Conservation (phyloP, 2,113 vertebrate species). For the Grantiella picta region DNA sequence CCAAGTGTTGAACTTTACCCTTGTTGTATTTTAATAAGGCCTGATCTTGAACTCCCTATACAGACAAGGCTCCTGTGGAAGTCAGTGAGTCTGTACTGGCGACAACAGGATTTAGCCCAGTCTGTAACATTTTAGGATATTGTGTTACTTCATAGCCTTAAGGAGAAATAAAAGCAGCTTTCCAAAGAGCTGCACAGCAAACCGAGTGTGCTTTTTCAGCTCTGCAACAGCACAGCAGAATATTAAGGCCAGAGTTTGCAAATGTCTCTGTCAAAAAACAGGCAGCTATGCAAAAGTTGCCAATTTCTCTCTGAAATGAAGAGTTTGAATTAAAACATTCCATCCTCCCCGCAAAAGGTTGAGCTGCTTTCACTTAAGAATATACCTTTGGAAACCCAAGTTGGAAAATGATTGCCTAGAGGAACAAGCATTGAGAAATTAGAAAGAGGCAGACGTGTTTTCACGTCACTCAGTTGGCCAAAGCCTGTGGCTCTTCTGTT, state of each 20-base stretch:
- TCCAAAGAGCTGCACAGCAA: constrained; percentile 13
- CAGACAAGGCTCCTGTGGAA: constrained; percentile 2
- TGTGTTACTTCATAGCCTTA: constrained; percentile 58
- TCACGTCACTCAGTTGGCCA: background rate
- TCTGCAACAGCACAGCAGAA: background rate
- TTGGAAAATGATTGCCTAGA: background rate
- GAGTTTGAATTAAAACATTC: background rate
- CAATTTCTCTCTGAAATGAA: background rate
- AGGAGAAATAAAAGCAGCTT: constrained; percentile 54
- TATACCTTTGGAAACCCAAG: background rate
- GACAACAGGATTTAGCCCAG: constrained; percentile 44
- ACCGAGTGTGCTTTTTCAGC: background rate
- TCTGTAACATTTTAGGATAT: constrained; percentile 59
- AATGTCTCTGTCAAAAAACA: background rate
- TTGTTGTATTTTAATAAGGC: constrained; percentile 26
- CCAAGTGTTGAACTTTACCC: constrained; percentile 25
- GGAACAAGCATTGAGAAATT: background rate
- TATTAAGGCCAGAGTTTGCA: constrained; percentile 20
- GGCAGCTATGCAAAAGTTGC: background rate
- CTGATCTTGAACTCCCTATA: background rate
- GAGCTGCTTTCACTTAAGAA: constrained; percentile 1
- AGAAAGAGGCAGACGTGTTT: background rate
- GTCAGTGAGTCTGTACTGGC: background rate
- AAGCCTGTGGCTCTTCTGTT: background rate
- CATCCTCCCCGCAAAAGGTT: background rate